Evolutionary conservation across 37 sponge, comb jelly and placozoan genomes (phyloP), one percentile per base, ranked within the genome.

Genomic region (Tethya wilhelma): DNA sequence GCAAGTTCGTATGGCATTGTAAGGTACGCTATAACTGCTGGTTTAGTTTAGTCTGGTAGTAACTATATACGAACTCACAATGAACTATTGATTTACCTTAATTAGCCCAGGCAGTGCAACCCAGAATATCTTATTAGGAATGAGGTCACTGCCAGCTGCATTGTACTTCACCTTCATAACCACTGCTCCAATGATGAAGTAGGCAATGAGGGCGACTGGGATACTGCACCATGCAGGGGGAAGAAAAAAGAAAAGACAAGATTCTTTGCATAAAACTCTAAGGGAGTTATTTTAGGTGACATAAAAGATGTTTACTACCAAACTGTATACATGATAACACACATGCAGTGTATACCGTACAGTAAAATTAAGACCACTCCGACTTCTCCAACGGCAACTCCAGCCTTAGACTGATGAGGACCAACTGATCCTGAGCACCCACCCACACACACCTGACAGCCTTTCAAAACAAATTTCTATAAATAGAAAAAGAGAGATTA

Each of bases 51-150:
- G n/a, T n/a, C n/a, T n/a, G n/a, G n/a, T n/a, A n/a, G n/a, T n/a
- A n/a, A n/a, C n/a, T n/a, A n/a, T n/a, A n/a, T n/a, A n/a, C n/a
- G n/a, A n/a, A n/a, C n/a, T n/a, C n/a, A n/a, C n/a, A n/a, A n/a
- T n/a, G n/a, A n/a, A n/a, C n/a, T n/a, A n/a, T n/a, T 0, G 8
- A 53, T n/a, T n/a, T 66, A 79, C 79, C 79, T 67, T 67, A 14
- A 67, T 44, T 29, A 79, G 37, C 37, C 32, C 38, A 31, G 68
- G 68, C 3, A 79, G 38, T 33, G 46, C 69, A 28, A 67, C 1
- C 79, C 79, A 79, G 56, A 79, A 67, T 25, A 14, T 33, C 37
- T 67, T 79, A 38, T 79, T 67, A 49, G 79, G 79, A 8, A 79
- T 67, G 34, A 79, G 17, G 31, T 79, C 79, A 12, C 38, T 49